A percentile compares a stretch with the other conserved stretches of the same genome.
These are phyloP conservation scores for Hydrolagus affinis DNA, from an alignment of 2,113 vertebrate species.

Conservation along the genomic window DNA sequence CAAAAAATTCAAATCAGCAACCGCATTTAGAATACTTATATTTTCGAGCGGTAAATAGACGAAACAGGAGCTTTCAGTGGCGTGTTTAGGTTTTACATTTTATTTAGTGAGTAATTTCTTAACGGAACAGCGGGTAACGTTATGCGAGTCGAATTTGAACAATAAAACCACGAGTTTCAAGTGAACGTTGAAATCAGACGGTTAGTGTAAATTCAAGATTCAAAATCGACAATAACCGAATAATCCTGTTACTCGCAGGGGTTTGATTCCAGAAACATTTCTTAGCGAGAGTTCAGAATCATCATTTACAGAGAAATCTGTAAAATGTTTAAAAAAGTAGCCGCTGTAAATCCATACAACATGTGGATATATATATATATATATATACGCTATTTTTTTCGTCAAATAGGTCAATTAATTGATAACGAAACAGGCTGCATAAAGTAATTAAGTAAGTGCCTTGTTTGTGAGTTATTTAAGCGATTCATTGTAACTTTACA, in stretches of 20 bases:
- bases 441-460: neutral
- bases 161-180: neutral
- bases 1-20: neutral
- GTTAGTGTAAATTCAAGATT: neutral
- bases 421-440: neutral
- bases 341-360: too few relatives aligned
- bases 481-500: neutral
- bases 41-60: neutral
- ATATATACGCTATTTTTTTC: too few relatives aligned
- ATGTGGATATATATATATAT: too few relatives aligned
- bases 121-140: neutral
- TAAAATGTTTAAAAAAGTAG: too few relatives aligned
- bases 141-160: neutral
- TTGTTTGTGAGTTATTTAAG: neutral
- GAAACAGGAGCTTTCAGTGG: too few relatives aligned
- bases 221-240: neutral
- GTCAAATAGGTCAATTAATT: neutral
- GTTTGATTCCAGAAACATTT: neutral
- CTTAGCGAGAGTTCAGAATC: neutral
- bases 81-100: neutral
- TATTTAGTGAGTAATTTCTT: neutral
- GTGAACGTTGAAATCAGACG: neutral
- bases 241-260: too few relatives aligned
- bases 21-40: neutral
- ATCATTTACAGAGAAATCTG: too few relatives aligned